Evolutionary conservation across 92 coral and sea anemone genomes (phyloP).

Genomic region (Epizoanthus rinbou): DNA sequence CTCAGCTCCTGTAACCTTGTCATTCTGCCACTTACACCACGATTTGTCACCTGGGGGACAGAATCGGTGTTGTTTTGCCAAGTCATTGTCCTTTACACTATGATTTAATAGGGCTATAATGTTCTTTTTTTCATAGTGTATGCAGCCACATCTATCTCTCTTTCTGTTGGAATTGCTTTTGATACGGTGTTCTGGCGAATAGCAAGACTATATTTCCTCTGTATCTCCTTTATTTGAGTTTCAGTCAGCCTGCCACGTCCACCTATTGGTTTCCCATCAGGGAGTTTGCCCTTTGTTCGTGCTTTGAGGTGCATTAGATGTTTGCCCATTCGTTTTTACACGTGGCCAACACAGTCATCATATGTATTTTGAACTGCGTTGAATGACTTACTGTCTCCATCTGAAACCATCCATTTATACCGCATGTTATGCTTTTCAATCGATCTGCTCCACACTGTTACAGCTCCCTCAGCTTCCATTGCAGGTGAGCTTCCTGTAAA

Average conservation of each 20-base stretch:
- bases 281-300: conserved; percentile 54
- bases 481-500: too few species aligned
- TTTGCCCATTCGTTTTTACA: conserved; percentile 62
- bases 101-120: conserved; percentile 60
- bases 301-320: conserved; percentile 57
- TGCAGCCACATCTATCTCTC: conserved; percentile 52
- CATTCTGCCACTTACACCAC: conserved; percentile 65
- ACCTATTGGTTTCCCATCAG: conserved; percentile 60
- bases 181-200: conserved; percentile 58
- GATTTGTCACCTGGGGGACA: conserved; percentile 51
- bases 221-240: conserved; percentile 46
- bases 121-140: conserved; percentile 51
- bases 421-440: too few species aligned
- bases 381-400: too few species aligned
- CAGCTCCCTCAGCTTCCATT: too few species aligned
- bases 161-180: conserved; percentile 55
- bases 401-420: too few species aligned
- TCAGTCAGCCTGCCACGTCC: conserved; percentile 57
- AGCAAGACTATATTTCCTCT: conserved; percentile 62
- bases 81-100: conserved; percentile 27
- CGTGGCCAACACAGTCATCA: conserved; percentile 48
- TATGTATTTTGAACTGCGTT: too few species aligned
- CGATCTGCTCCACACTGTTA: too few species aligned
- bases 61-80: conserved; percentile 53
- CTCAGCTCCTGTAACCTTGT: conserved; percentile 39